phyloP scores from a whole-genome alignment of 2,888 invertebrate species.

The Pilophorus perplexus region DNA sequence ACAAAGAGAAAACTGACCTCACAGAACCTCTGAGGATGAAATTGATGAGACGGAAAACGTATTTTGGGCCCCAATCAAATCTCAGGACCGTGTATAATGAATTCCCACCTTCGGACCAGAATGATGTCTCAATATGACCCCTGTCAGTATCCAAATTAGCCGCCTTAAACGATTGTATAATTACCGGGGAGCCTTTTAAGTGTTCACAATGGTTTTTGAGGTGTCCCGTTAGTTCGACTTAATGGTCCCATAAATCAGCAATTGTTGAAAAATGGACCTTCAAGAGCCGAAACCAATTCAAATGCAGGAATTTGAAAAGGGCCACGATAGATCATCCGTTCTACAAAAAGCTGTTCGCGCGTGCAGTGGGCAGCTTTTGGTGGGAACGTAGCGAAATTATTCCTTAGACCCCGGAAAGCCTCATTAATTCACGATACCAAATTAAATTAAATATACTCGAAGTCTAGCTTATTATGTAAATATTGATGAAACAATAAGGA shows the following conservation, averaged over 20 bases:
- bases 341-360: neutral
- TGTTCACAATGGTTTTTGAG: slow-evolving; percentile 23
- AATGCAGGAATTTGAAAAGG: slow-evolving; percentile 17
- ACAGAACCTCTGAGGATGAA: too few relatives aligned
- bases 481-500: slow-evolving; percentile 37
- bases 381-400: slow-evolving; percentile 19
- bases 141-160: slow-evolving; percentile 36
- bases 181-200: slow-evolving; percentile 22
- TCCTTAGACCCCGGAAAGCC: slow-evolving; percentile 11
- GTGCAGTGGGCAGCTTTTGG: too few relatives aligned
- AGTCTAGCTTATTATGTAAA: slow-evolving; percentile 34
- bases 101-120: slow-evolving; percentile 10
- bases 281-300: slow-evolving; percentile 12
- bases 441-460: slow-evolving; percentile 35
- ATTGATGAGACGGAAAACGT: too few relatives aligned
- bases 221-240: slow-evolving; percentile 24
- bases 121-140: slow-evolving; percentile 33
- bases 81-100: neutral
- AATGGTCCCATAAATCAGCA: slow-evolving; percentile 30
- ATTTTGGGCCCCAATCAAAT: too few relatives aligned
- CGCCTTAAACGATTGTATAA: slow-evolving; percentile 38
- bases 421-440: slow-evolving; percentile 36
- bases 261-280: slow-evolving; percentile 25
- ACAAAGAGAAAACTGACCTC: too few relatives aligned
- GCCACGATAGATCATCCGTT: slow-evolving; percentile 12